Conservation (phyloP, 2,797 vertebrate species). For the Myiotriccus ornatus region DNA sequence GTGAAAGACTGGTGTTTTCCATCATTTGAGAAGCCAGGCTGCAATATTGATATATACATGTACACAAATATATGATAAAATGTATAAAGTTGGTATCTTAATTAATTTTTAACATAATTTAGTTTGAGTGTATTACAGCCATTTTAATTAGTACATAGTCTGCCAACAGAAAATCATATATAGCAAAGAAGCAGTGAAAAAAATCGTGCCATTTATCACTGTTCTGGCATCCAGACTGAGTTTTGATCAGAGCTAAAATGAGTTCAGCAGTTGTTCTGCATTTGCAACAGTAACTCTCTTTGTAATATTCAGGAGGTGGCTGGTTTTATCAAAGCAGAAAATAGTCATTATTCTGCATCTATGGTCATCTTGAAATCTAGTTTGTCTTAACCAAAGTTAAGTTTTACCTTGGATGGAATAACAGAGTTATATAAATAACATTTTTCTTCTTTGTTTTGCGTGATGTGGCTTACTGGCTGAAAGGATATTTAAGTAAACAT, state of each 20-base stretch:
- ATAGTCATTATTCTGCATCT: background rate
- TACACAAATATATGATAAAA: constrained; percentile 15
- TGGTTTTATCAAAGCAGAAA: background rate
- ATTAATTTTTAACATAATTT: constrained; percentile 19
- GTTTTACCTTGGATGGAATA: background rate
- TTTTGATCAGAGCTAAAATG: constrained; percentile 28
- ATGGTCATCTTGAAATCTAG: background rate
- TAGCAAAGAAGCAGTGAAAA: background rate
- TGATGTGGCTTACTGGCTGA: background rate
- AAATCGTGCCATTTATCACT: background rate
- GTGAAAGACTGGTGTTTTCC: background rate
- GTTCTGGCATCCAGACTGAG: background rate
- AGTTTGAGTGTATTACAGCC: background rate
- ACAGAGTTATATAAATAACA: background rate
- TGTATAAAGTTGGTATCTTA: background rate
- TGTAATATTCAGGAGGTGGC: background rate
- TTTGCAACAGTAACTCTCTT: background rate
- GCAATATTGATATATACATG: background rate
- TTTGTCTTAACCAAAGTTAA: background rate
- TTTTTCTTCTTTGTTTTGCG: background rate
- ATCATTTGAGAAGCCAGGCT: constrained; percentile 12
- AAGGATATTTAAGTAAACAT: background rate
- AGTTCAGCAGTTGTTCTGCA: background rate
- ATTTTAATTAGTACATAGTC: constrained; percentile 35
- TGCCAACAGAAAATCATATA: constrained; percentile 17